Conservation (phyloP, 2,888 invertebrate species). For the Chrysopilus asiliformis region DNA sequence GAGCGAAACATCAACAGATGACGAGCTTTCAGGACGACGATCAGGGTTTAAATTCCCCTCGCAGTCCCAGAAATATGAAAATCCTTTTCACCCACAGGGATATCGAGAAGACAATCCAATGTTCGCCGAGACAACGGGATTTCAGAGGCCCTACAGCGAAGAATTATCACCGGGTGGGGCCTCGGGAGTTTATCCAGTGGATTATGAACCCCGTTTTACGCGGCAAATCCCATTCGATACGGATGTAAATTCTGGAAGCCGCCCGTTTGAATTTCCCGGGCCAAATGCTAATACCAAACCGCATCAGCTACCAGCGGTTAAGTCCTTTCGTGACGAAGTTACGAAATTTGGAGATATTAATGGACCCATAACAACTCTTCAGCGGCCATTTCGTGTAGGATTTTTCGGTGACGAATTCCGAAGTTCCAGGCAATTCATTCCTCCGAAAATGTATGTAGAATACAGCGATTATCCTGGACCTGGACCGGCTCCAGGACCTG, state of each 20-base stretch:
- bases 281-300: conserved; percentile 28
- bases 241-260: conserved; percentile 15
- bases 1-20: conserved; percentile 12
- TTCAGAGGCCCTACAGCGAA: conserved; percentile 27
- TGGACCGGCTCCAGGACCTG: no score
- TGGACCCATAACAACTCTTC: conserved; percentile 33
- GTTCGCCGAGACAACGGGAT: conserved; percentile 24
- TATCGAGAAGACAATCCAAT: conserved; percentile 34
- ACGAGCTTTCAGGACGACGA: conserved; percentile 29
- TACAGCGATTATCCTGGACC: conserved; percentile 26
- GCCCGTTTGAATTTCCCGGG: conserved; percentile 32
- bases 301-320: conserved; percentile 22
- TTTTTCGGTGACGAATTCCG: conserved; percentile 27
- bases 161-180: no score
- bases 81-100: conserved; percentile 32
- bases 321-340: conserved; percentile 33
- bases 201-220: conserved; percentile 25
- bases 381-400: conserved; percentile 27
- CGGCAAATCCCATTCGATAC: conserved; percentile 26
- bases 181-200: conserved; percentile 14
- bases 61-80: conserved; percentile 29
- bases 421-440: conserved; percentile 25
- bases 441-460: conserved; percentile 32
- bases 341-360: conserved; percentile 36
- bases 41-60: conserved; percentile 35